These are phyloP conservation scores for Ctenoplectra terminalis DNA, from an alignment of 1,140 invertebrate species.

Conservation along the genomic window DNA sequence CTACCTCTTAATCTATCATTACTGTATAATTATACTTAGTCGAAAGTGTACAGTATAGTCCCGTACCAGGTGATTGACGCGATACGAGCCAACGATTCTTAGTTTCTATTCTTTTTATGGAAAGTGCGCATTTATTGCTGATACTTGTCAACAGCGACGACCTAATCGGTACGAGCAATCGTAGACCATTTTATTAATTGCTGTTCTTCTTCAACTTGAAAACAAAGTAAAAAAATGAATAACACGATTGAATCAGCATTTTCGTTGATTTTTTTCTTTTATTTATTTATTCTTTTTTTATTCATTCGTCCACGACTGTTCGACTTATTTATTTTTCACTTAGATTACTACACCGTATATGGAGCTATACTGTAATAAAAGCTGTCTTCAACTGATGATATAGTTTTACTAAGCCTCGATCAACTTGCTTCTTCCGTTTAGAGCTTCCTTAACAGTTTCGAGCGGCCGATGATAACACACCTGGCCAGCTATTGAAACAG, in stretches of 20 bases:
- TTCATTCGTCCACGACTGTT: slow-evolving; percentile 16
- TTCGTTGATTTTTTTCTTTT: background rate
- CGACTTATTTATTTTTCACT: slow-evolving; percentile 13
- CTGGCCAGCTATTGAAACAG: slow-evolving; percentile 10
- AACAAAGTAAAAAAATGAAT: background rate
- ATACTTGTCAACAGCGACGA: slow-evolving; percentile 39
- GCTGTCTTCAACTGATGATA: slow-evolving; percentile 76
- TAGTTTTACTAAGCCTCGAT: slow-evolving; percentile 62
- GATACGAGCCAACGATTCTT: slow-evolving; percentile 39
- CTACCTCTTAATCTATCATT: slow-evolving; percentile 80
- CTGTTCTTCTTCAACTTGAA: background rate
- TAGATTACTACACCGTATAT: slow-evolving; percentile 57
- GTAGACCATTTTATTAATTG: background rate
- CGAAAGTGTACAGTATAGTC: slow-evolving; percentile 76
- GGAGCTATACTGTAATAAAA: slow-evolving; percentile 69
- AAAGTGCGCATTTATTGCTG: slow-evolving; percentile 58
- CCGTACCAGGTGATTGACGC: slow-evolving; percentile 70
- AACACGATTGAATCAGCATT: background rate
- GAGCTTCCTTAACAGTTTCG: slow-evolving; percentile 4
- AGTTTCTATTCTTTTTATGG: slow-evolving; percentile 10
- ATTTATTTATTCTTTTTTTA: background rate
- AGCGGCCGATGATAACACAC: background rate
- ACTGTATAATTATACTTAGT: slow-evolving; percentile 71
- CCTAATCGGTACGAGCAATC: slow-evolving; percentile 29
- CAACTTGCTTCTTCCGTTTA: slow-evolving; percentile 10